Evolutionary conservation across 2,888 invertebrate species (phyloP).

Genomic region (Muscina levida): DNA sequence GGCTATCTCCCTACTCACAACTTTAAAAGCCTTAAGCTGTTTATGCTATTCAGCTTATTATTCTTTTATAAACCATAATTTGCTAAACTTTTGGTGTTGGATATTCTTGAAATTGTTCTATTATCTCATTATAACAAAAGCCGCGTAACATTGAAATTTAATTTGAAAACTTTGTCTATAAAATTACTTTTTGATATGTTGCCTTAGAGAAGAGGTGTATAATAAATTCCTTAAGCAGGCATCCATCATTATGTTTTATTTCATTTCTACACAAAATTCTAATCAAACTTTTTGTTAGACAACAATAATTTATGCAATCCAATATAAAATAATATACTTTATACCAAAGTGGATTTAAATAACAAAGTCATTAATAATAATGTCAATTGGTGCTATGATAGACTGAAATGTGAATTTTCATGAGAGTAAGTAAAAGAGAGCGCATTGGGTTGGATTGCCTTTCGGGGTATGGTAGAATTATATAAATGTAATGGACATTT

Average conservation of each 20-base stretch:
- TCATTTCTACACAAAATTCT: background rate
- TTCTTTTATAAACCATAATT: no score
- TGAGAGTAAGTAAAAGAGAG: no score
- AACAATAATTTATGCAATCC: conserved; percentile 45
- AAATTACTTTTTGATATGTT: background rate
- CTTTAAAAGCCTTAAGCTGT: no score
- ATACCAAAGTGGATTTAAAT: background rate
- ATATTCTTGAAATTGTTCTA: conserved; percentile 10
- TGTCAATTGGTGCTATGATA: background rate
- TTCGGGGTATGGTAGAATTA: no score
- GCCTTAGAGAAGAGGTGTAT: background rate
- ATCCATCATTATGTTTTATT: background rate
- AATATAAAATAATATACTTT: conserved; percentile 22
- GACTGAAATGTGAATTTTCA: no score
- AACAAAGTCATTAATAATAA: background rate
- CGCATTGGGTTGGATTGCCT: no score
- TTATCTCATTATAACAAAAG: conserved; percentile 16
- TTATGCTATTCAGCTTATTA: no score
- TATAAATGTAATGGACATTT: no score
- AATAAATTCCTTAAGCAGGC: no score
- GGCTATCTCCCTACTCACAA: no score
- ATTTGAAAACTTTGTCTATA: conserved; percentile 5
- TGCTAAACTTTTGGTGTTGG: no score
- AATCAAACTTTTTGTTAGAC: conserved; percentile 43
- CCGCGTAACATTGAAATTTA: conserved; percentile 11